Evolutionary conservation across 2,113 vertebrate genomes (phyloP).

Genomic region (Tragelaphus scriptus): DNA sequence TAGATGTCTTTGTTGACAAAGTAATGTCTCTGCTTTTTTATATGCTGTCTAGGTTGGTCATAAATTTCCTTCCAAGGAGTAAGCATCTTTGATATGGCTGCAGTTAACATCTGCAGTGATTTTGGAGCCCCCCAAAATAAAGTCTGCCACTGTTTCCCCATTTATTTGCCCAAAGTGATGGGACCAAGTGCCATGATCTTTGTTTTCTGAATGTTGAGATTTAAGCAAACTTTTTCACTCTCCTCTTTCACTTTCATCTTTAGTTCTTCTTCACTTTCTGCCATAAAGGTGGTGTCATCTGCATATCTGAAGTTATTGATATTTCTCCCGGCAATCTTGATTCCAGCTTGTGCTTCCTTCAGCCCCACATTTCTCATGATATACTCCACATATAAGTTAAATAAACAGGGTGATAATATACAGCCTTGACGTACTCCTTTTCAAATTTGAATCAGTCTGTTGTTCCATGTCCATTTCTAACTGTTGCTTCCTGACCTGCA

Average conservation of each 20-base stretch:
- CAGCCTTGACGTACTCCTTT: accelerated
- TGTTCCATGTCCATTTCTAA: background rate
- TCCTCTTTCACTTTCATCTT: too few species aligned
- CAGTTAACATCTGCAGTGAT: background rate
- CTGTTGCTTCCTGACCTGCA: background rate
- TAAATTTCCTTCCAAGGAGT: background rate
- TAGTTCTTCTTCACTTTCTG: too few species aligned
- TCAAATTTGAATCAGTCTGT: background rate
- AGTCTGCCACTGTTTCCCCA: background rate
- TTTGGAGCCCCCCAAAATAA: background rate
- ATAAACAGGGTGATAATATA: background rate
- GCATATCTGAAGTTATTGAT: too few species aligned
- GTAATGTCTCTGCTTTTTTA: background rate
- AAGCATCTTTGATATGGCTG: background rate
- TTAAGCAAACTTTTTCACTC: too few species aligned
- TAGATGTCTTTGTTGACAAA: background rate
- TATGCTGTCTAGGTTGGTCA: background rate
- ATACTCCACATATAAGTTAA: background rate
- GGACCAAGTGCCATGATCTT: background rate
- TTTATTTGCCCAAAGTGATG: background rate
- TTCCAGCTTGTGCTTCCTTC: background rate
- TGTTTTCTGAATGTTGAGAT: too few species aligned
- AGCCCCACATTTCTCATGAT: background rate
- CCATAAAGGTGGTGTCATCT: too few species aligned
- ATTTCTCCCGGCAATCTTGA: too few species aligned